Evolutionary conservation across 2,888 invertebrate genomes (phyloP).

Genomic region (Anticlea derivata): DNA sequence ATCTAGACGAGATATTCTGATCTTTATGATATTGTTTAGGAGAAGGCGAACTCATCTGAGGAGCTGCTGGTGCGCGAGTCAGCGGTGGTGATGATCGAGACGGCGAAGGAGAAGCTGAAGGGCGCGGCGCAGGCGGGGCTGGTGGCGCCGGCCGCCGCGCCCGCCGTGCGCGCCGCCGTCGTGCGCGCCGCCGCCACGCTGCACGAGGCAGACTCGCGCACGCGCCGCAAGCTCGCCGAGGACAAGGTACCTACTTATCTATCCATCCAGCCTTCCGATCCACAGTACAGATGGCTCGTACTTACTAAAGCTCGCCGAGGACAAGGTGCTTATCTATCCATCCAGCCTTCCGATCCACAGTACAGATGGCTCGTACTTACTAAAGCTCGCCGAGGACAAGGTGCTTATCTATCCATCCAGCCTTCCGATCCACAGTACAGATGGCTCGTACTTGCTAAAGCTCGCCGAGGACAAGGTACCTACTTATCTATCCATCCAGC

Average conservation of each 20-base stretch:
- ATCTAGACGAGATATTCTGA: too few species aligned
- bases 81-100: slow-evolving; percentile 91
- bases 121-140: slow-evolving; percentile 90
- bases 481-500: too few species aligned
- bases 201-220: slow-evolving; percentile 83
- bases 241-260: slow-evolving; percentile 17
- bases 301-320: too few species aligned
- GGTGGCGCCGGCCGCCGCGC: slow-evolving; percentile 83
- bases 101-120: slow-evolving; percentile 93
- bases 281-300: too few species aligned
- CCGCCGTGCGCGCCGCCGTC: slow-evolving; percentile 89
- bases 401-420: too few species aligned
- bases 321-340: too few species aligned
- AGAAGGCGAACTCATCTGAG: slow-evolving; percentile 89
- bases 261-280: too few species aligned
- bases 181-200: slow-evolving; percentile 90
- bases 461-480: slow-evolving; percentile 19
- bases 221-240: slow-evolving; percentile 7
- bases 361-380: too few species aligned
- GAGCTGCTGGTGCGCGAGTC: slow-evolving; percentile 88
- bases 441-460: too few species aligned
- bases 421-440: too few species aligned
- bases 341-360: too few species aligned
- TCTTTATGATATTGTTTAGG: slow-evolving; percentile 39
- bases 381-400: too few species aligned